Base-by-base conservation (phyloP, 2,888 invertebrate genomes). In the Phortica okadai region DNA sequence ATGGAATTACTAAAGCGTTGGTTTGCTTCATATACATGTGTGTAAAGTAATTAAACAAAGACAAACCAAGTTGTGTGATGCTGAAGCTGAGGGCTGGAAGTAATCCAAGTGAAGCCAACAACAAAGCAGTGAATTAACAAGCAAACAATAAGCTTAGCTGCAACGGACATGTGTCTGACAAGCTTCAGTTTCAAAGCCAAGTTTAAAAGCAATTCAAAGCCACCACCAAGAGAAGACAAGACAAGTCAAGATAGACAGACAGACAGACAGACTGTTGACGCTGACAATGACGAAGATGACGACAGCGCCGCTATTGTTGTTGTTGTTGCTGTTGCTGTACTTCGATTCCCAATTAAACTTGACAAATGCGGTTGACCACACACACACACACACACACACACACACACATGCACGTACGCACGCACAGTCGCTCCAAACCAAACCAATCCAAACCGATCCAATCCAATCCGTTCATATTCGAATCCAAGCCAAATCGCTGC, bases 331-430 rank as follows among this genome's bases (percentile, higher is more conserved):
- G 41, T 42, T 42, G 45, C 25, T 45, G 21, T 45, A 69, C 75
- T 84, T 82, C 85, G 84, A 82, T 78, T 86, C 83, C 87, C 88
- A 84, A 86, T 85, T 88, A 88, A 88, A 88, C 84, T 83, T 89
- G 86, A 89, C 88, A 88, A 88, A 88, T 88, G 86, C 81, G 85
- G 84, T 86, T 84, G 89, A 87, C 90, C 90, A 88, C 90, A 90
- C 88, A 83, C 81, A 82, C 82, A 79, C 84, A 79, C 1, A 33
- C 33, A 33, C 33, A 33, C 33, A 33, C 33, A 33, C 0, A 5
- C 33, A 33, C 33, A 41, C 54, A 58, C 41, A 73, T 33, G 21
- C 21, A 21, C 21, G 33, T 1, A 33, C 33, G 33, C 16, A 33
- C 45, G 41, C 44, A 41, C 74, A 59, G 76, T 72, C 76, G 76